Evolutionary conservation across 2,797 vertebrate genomes (phyloP).

Genomic region (Brachyalestes nurse): DNA sequence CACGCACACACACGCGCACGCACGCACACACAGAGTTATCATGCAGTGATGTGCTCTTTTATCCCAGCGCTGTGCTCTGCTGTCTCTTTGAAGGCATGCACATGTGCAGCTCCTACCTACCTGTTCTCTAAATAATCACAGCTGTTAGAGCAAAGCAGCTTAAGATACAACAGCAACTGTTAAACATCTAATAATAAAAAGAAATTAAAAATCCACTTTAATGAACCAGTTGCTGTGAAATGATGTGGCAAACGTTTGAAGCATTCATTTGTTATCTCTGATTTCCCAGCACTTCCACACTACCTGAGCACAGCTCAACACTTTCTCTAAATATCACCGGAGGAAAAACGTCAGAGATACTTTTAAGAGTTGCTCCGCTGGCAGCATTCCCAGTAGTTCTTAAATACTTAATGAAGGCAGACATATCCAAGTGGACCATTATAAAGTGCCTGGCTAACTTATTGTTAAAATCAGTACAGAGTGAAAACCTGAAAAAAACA

Average conservation of each 20-base stretch:
- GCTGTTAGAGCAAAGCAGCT: neutral
- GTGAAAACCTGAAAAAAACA: neutral
- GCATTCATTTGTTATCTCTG: neutral
- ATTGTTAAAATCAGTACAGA: conserved; percentile 3
- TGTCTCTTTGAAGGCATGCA: conserved; percentile 28
- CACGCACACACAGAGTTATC: conserved; percentile 2
- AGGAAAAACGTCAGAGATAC: conserved; percentile 44
- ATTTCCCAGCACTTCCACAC: neutral
- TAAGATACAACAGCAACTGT: neutral
- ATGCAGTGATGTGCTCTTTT: conserved; percentile 29
- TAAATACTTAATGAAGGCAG: conserved; percentile 57
- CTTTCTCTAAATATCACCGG: conserved; percentile 27
- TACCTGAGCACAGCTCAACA: conserved; percentile 13
- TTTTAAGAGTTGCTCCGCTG: conserved; percentile 52
- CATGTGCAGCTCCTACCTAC: conserved; percentile 22
- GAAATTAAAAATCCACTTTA: neutral
- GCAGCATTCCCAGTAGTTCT: conserved; percentile 60
- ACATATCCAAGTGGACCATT: conserved; percentile 35
- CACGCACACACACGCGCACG: conserved; percentile 5
- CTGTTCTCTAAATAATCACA: conserved; percentile 45
- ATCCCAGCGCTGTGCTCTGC: neutral
- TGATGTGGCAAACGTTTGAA: neutral
- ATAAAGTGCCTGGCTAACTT: conserved; percentile 19
- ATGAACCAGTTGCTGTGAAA: conserved; percentile 13
- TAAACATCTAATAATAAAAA: neutral